Conservation (phyloP, 2,113 vertebrate species). For the Typhlomys cinereus region DNA sequence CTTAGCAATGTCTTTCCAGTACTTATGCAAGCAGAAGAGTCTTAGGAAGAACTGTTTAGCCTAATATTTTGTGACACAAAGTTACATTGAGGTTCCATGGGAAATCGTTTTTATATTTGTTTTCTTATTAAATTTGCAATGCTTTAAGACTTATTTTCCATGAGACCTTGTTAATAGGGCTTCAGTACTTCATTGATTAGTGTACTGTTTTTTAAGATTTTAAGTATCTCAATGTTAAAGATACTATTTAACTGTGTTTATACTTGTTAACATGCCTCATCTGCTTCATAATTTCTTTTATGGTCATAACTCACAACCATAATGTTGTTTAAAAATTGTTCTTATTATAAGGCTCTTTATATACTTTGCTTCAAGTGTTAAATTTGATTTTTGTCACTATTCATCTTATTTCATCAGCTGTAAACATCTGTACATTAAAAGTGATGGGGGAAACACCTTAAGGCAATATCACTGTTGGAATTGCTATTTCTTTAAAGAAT, state of each 20-base stretch:
- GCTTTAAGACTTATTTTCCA: not conserved
- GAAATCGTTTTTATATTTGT: not conserved
- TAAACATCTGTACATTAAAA: slow-evolving; percentile 10
- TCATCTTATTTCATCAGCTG: slow-evolving; percentile 40
- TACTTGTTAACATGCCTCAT: too few species aligned
- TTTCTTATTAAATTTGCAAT: not conserved
- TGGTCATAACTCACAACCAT: too few species aligned
- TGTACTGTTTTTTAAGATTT: not conserved
- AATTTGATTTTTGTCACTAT: slow-evolving; percentile 41
- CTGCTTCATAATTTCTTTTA: too few species aligned
- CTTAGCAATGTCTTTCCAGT: too few species aligned
- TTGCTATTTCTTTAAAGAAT: slow-evolving; percentile 12
- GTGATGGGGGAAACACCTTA: not conserved
- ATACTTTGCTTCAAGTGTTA: too few species aligned
- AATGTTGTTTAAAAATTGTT: too few species aligned
- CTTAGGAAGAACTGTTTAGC: not conserved
- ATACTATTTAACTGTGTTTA: too few species aligned
- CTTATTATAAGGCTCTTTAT: too few species aligned
- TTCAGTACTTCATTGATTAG: not conserved
- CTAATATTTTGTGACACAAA: not conserved
- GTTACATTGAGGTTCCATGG: not conserved
- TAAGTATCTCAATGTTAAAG: not conserved
- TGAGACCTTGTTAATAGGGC: not conserved
- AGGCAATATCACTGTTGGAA: not conserved
- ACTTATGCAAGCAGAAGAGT: too few species aligned